Conservation (phyloP, 1,140 invertebrate genomes). For the Papilio polyxenes region DNA sequence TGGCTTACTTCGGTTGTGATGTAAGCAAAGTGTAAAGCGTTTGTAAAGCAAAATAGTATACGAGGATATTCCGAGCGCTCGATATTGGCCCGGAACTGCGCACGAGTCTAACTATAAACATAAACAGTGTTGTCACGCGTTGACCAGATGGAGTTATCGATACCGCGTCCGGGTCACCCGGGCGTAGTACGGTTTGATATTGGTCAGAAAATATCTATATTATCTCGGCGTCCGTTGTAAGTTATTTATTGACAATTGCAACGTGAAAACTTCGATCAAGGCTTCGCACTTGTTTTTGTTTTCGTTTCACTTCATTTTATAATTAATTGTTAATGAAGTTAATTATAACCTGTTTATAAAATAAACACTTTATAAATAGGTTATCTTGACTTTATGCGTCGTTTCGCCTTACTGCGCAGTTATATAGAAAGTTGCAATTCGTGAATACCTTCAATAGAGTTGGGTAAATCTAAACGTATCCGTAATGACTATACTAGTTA, state of each 20-base stretch:
- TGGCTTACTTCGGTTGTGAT: neutral
- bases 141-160: slow-evolving; percentile 65
- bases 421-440: neutral
- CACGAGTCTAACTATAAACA: slow-evolving; percentile 56
- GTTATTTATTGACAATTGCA: slow-evolving; percentile 2
- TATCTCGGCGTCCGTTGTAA: slow-evolving; percentile 38
- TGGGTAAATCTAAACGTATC: neutral
- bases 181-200: slow-evolving; percentile 57
- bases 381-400: neutral
- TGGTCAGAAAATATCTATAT: slow-evolving; percentile 56
- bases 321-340: neutral
- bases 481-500: no score
- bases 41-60: neutral
- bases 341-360: neutral
- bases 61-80: slow-evolving; percentile 9
- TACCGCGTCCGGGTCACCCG: slow-evolving; percentile 67
- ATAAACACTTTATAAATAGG: neutral
- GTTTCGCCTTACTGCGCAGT: neutral
- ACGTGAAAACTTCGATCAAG: neutral
- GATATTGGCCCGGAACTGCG: slow-evolving; percentile 43
- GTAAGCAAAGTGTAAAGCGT: neutral
- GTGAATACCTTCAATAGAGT: neutral
- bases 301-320: neutral
- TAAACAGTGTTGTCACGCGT: slow-evolving; percentile 68
- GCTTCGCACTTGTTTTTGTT: neutral